Evolutionary conservation across 2,113 vertebrate genomes (phyloP).

Genomic region (Jacana jacana): DNA sequence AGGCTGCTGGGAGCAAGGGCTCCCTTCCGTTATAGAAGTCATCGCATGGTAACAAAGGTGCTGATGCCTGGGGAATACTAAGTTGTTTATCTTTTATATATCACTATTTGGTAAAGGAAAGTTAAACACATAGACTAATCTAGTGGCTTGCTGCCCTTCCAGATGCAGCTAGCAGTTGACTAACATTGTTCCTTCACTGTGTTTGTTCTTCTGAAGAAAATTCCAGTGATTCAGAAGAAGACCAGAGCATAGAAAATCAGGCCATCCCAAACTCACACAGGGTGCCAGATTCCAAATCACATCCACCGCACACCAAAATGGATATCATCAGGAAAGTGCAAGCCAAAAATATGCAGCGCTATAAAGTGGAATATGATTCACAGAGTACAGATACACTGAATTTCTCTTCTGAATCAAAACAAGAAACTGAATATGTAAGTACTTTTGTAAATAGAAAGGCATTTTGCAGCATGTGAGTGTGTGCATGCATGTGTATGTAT

Average conservation of each 20-base stretch:
- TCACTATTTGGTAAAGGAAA: background rate
- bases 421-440: conserved; percentile 91
- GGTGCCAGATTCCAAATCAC: conserved; percentile 67
- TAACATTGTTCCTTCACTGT: background rate
- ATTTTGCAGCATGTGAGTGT: background rate
- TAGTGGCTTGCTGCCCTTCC: background rate
- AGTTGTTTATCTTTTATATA: background rate
- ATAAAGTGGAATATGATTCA: conserved; percentile 83
- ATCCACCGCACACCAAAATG: conserved; percentile 76
- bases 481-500: accelerated
- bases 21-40: background rate
- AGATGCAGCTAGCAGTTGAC: background rate
- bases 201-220: conserved; percentile 68
- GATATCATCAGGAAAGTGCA: conserved; percentile 84
- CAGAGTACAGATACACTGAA: conserved; percentile 87
- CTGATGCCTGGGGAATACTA: accelerated
- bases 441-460: background rate
- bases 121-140: accelerated
- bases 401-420: conserved; percentile 88
- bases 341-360: conserved; percentile 83
- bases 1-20: background rate
- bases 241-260: conserved; percentile 67
- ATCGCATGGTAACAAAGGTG: background rate
- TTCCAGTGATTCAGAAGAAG: conserved; percentile 78
- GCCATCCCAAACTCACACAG: conserved; percentile 67